Base-by-base conservation (phyloP, 2,888 invertebrate genomes). In the Leucozona laternaria region DNA sequence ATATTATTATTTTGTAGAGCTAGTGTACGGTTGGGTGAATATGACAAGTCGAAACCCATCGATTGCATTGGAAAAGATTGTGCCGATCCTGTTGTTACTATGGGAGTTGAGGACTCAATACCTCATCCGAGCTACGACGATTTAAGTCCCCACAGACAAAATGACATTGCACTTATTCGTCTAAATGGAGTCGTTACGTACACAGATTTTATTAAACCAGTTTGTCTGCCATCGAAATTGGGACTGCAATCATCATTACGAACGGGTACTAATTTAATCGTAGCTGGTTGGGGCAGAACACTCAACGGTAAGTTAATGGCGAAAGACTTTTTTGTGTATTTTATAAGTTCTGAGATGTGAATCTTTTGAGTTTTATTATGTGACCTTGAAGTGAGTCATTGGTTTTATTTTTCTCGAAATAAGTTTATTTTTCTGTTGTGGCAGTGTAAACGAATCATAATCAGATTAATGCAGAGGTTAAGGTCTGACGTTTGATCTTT, bases 131-230 rank as follows among this genome's bases (percentile, higher is more conserved):
- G 92, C 0, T 97, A 96, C 89, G 90, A 92, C 64, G 94, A 95
- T 0, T 88, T 89, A 0, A 94, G 94, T 84, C 87, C 85, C 0
- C 93, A 95, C 89, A 95, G 95, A 83, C 93, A 93, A 66, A 92
- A 96, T 90, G 97, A 97, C 89, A 96, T 97, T 64, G 96, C 96
- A 0, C 91, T 97, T 15, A 89, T 97, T 22, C 93, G 96, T 76
- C 92, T 97, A 0, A 89, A 93, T 0, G 89, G 90, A 3, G 92
- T 94, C 20, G 95, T 95, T 0, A 72, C 89, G 2, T 95, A 93
- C 86, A 94, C 89, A 10, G 94, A 93, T 89, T 95, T 92, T 88
- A 93, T 95, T 25, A 92, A 93, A 79, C 95, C 95, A 0, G 94
- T 95, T 45, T 95, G 95, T 83, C 89, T 95, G 43, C 95, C 95